These are phyloP conservation scores for Agapornis canus DNA, from an alignment of 2,797 vertebrate genomes.

Conservation along the genomic window DNA sequence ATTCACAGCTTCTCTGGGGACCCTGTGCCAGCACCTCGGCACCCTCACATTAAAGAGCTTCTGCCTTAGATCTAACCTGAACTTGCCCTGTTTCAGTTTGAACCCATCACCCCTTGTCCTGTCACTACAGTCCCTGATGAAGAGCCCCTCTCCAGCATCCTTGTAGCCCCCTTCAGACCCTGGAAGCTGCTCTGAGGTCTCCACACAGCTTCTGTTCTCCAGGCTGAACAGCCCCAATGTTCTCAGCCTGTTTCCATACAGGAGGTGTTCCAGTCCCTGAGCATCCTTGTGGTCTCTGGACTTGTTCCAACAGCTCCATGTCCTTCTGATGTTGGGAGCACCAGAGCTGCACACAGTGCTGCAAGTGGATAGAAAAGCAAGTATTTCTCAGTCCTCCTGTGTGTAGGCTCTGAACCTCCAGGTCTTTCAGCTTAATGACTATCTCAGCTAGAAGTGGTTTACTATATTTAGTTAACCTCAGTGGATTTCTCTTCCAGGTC, in stretches of 20 bases:
- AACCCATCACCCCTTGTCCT: too few species aligned
- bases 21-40: too few species aligned
- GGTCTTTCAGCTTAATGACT: neutral
- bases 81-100: too few species aligned
- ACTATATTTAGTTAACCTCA: neutral
- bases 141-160: too few species aligned
- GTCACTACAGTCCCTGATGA: too few species aligned
- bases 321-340: neutral
- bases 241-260: fast-evolving
- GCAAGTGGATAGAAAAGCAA: neutral
- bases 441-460: neutral
- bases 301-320: neutral
- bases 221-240: neutral
- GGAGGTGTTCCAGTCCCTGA: neutral
- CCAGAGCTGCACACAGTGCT: neutral
- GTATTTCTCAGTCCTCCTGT: neutral
- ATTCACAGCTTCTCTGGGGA: neutral
- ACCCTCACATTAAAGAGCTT: too few species aligned
- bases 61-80: too few species aligned
- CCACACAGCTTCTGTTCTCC: too few species aligned
- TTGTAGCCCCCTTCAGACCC: too few species aligned
- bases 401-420: neutral
- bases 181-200: too few species aligned
- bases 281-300: neutral
- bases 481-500: neutral